Evolutionary conservation across 92 coral and sea anemone genomes (phyloP), one percentile per base, ranked within the genome.

Genomic region (Heliopora coerulea): DNA sequence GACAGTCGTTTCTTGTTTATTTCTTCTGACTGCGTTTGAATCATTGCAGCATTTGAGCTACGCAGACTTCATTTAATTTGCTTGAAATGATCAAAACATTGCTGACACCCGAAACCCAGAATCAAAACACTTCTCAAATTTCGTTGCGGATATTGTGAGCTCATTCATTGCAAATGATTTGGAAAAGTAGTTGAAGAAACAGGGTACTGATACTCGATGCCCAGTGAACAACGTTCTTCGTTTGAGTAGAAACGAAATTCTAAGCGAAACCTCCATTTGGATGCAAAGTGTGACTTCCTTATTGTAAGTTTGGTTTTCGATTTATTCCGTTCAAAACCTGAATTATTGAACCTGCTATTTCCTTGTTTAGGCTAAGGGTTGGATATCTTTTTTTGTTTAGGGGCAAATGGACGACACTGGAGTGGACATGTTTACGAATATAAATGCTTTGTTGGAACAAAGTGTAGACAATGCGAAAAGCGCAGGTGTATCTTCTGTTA

Each of bases 381-480:
- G 77, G 62, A 33, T 49, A 27, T 1, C n/a, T 7, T 54, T 68
- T 12, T 46, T 46, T 46, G 52, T 46, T 20, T 70, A 50, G 74
- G 35, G 56, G 35, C 56, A 69, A 30, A 33, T 29, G 5, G 77
- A 70, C 15, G 77, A 70, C 21, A 24, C 77, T 14, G 77, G 49
- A 17, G 77, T 70, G 8, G 77, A 70, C 49, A 54, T 70, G 77
- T 70, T 70, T 39, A 70, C 77, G 18, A 21, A 70, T 54, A 52
- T 70, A 31, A 70, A 70, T 26, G 77, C 77, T 24, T 63, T 70
- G 52, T 20, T 70, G 23, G 77, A 70, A 54, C 77, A 52, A 9
- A 56, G 17, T 56, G 61, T 46, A 6, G 52, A 15, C n/a, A 15
- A 2, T 2, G 12, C 52, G n/a, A 46, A 46, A 46, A 2, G 14